Evolutionary conservation across 2,888 invertebrate species (phyloP).

Genomic region (Eristalis tenax): DNA sequence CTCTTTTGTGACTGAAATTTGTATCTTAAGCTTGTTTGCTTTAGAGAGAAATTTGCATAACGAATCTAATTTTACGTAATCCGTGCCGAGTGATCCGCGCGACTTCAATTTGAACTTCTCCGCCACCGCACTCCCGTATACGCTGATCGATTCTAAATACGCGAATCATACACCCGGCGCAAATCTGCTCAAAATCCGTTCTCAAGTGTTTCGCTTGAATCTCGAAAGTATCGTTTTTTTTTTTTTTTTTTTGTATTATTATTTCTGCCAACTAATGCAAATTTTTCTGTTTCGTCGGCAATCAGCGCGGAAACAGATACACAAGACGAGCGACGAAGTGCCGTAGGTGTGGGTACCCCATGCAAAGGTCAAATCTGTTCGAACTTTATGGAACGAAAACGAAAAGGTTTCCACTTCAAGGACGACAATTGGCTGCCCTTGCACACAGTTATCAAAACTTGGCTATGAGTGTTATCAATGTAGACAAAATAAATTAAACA

Average conservation of each 20-base stretch:
- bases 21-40: conserved; percentile 2
- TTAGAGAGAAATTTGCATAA: conserved; percentile 59
- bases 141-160: conserved; percentile 6
- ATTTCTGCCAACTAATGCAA: conserved; percentile 52
- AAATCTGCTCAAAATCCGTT: conserved; percentile 45
- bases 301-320: conserved; percentile 36
- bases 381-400: conserved; percentile 20
- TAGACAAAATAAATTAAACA: conserved; percentile 60
- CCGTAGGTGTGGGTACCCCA: conserved; percentile 31
- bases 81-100: conserved; percentile 48
- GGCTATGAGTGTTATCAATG: conserved; percentile 39
- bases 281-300: conserved; percentile 20
- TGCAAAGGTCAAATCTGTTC: conserved; percentile 62
- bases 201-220: conserved; percentile 54
- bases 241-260: background rate
- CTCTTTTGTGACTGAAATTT: background rate
- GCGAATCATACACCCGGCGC: conserved; percentile 36
- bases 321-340: conserved; percentile 17
- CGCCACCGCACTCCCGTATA: background rate
- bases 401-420: conserved; percentile 10
- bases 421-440: conserved; percentile 28
- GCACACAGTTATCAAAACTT: background rate
- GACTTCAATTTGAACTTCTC: conserved; percentile 48
- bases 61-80: conserved; percentile 64
- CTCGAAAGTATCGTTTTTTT: conserved; percentile 22